Conservation (phyloP, 2,888 invertebrate species). For the Beris chalybata region DNA sequence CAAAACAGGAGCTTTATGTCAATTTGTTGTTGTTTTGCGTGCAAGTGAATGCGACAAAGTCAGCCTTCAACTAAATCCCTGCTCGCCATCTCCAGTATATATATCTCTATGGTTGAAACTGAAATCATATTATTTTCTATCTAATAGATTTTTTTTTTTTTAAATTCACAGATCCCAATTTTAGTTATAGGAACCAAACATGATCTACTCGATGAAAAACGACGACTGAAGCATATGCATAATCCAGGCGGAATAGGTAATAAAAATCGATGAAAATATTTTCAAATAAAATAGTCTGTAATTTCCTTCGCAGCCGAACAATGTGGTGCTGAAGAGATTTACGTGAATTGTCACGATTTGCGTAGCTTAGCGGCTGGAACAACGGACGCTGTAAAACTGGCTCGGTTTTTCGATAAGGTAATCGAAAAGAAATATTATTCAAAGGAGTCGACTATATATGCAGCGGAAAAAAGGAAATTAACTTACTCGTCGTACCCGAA, state of each 20-base stretch:
- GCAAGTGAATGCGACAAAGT: no score
- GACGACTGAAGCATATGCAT: conserved; percentile 57
- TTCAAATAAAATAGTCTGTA: conserved; percentile 57
- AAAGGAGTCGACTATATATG: conserved; percentile 43
- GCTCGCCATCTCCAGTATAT: no score
- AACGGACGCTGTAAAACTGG: conserved; percentile 90
- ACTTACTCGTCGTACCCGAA: background rate
- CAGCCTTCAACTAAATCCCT: no score
- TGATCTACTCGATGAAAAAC: conserved; percentile 79
- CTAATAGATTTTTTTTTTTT: conserved; percentile 43
- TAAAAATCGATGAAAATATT: background rate
- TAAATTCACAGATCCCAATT: conserved; percentile 74
- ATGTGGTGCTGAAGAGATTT: conserved; percentile 92
- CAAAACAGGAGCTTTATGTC: no score
- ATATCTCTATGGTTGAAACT: no score
- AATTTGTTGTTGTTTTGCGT: no score
- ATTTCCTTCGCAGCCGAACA: conserved; percentile 70
- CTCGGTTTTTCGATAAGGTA: conserved; percentile 90
- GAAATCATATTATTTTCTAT: no score
- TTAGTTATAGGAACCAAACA: conserved; percentile 93
- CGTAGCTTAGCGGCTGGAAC: conserved; percentile 92
- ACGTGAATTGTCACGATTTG: conserved; percentile 72
- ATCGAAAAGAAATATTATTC: conserved; percentile 52
- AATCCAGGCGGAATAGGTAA: conserved; percentile 53
- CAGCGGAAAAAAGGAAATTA: conserved; percentile 39